Evolutionary conservation across 2,113 vertebrate genomes (phyloP), one percentile per base, ranked within the genome.

Genomic region (Seriola dumerili): DNA sequence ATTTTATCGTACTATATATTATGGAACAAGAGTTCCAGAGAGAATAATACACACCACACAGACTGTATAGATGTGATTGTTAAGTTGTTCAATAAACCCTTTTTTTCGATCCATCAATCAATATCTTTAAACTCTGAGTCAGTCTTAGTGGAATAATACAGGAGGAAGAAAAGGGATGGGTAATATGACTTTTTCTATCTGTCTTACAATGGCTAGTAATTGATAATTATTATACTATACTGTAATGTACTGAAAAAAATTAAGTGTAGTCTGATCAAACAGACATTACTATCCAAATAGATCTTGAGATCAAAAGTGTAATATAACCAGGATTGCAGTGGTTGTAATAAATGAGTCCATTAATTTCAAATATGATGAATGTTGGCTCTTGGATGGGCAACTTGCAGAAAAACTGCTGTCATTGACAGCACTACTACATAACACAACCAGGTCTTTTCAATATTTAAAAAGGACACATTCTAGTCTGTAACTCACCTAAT

Each of bases 381-480:
- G 65, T 21, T 75, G 36, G 16, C 69, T 48, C 44, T 76, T 74
- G 82, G 71, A 72, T 85, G 65, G 16, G 58, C 63, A 76, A 72
- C 75, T 85, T 62, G 9, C 10, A 72, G 70, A 86, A 66, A 71
- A 83, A 74, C 38, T 8, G 65, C 64, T 74, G 72, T 72, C 16
- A 58, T 19, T 50, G 44, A 76, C 50, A 63, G 36, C 78, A 86
- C 44, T 36, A 54, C 61, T 70, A 68, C 81, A 88, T 75, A 81
- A 84, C 72, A 68, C 61, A 84, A 76, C 36, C 12, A 46, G 46
- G 44, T 88, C 42, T 81, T 62, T 67, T 64, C n/a, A 16, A 83
- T 68, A 85, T 83, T 83, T 84, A 82, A 77, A 88, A 88, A 83
- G 86, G 76, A 85, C 70, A 84, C 59, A 62, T 75, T 87, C 63